Evolutionary conservation across 2,888 invertebrate genomes (phyloP).

Genomic region (Leptinotarsa tumamoca): DNA sequence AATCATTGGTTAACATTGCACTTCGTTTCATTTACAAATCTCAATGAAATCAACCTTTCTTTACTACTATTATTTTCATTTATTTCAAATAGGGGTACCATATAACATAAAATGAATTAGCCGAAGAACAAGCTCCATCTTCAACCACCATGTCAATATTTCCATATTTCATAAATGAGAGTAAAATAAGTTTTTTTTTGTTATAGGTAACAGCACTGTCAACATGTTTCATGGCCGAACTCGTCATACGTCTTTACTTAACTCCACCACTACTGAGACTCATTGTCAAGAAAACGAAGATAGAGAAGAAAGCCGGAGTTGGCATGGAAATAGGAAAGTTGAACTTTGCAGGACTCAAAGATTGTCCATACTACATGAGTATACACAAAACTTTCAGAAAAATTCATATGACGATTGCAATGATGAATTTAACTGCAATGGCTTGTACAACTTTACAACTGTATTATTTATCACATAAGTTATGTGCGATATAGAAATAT

Average conservation of each 20-base stretch:
- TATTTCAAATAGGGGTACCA: no score
- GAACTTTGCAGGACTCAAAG: conserved; percentile 76
- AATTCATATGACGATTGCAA: conserved; percentile 82
- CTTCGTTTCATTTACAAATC: no score
- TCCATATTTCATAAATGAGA: conserved; percentile 26
- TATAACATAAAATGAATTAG: no score
- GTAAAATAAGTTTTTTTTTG: conserved; percentile 51
- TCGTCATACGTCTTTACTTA: conserved; percentile 80
- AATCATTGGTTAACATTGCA: no score
- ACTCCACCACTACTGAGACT: conserved; percentile 80
- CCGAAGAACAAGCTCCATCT: no score
- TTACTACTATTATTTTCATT: no score
- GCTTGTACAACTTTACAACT: conserved; percentile 77
- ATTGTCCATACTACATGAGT: conserved; percentile 84
- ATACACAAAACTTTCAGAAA: conserved; percentile 81
- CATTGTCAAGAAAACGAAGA: conserved; percentile 79
- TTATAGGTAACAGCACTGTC: conserved; percentile 76
- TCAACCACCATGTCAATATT: no score
- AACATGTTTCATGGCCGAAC: conserved; percentile 78
- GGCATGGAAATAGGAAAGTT: conserved; percentile 84
- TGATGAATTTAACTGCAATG: conserved; percentile 82
- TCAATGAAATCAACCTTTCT: no score
- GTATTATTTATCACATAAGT: conserved; percentile 69
- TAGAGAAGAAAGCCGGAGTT: conserved; percentile 81
- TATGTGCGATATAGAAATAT: conserved; percentile 46